A percentile compares a stretch with the other conserved stretches of the same genome.
Evolutionary conservation across 2,797 vertebrate genomes (phyloP).

Genomic region (Lepus oiostolus): DNA sequence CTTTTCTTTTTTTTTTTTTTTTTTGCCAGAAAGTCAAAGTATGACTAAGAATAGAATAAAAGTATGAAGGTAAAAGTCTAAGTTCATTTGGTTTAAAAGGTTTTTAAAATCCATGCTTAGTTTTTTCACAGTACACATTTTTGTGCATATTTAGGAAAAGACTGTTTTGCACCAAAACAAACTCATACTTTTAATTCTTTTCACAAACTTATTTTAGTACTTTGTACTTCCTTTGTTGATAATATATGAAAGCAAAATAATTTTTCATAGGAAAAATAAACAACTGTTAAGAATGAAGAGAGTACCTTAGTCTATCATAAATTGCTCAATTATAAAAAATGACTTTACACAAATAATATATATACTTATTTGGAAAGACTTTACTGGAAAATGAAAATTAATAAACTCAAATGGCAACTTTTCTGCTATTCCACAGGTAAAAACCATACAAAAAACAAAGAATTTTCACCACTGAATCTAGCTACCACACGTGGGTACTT

Average conservation of each 20-base stretch:
- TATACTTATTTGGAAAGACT: conserved; percentile 48
- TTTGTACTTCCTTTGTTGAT: background rate
- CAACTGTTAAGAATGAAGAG: conserved; percentile 13
- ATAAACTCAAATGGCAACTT: conserved; percentile 20
- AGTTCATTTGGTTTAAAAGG: too few relatives aligned
- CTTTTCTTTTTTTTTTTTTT: conserved; percentile 61
- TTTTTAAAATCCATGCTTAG: too few relatives aligned
- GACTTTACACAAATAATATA: conserved; percentile 22
- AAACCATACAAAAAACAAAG: conserved; percentile 43
- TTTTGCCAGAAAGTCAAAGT: conserved; percentile 56
- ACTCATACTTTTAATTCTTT: too few relatives aligned
- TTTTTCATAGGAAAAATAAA: background rate
- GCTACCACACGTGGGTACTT: background rate
- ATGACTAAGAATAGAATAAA: conserved; percentile 36
- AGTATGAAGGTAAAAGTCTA: background rate
- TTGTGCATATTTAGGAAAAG: too few relatives aligned
- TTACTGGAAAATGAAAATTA: conserved; percentile 58
- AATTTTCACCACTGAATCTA: background rate
- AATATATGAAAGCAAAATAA: conserved; percentile 15
- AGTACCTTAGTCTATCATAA: conserved; percentile 2
- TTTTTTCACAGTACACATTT: too few relatives aligned
- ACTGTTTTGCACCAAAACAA: too few relatives aligned
- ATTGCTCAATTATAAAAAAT: conserved; percentile 35
- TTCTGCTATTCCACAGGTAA: conserved; percentile 15
- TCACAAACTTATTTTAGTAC: too few relatives aligned